Conservation (phyloP, 2,797 vertebrate species). For the Cynodonichthys magdalenae region DNA sequence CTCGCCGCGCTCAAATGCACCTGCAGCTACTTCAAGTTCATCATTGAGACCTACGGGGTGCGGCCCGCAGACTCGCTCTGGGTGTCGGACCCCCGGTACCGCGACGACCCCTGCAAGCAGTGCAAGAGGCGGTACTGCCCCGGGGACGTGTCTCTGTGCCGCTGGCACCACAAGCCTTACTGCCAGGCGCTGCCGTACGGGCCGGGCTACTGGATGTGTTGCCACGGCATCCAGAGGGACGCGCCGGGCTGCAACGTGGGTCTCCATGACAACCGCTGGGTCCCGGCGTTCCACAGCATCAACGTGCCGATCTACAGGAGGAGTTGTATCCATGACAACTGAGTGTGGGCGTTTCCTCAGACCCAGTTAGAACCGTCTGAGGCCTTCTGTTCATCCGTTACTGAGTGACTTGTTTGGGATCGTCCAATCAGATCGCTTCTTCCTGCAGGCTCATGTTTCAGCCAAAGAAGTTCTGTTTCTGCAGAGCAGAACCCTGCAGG, state of each 20-base stretch:
- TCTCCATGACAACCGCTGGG: slow-evolving; percentile 99
- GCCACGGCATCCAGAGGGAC: slow-evolving; percentile 87
- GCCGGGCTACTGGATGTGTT: slow-evolving; percentile 98
- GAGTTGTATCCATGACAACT: slow-evolving; percentile 56
- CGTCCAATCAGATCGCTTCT: background rate
- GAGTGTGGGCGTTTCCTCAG: background rate
- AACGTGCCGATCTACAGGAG: slow-evolving; percentile 88
- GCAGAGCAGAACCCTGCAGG: background rate
- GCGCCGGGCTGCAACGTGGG: slow-evolving; percentile 92
- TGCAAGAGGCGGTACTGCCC: slow-evolving; percentile 90
- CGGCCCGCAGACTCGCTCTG: slow-evolving; percentile 93
- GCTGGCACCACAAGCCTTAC: slow-evolving; percentile 97
- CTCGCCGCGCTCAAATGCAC: slow-evolving; percentile 94
- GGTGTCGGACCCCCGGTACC: slow-evolving; percentile 94
- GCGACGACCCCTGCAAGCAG: slow-evolving; percentile 96
- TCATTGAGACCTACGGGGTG: slow-evolving; percentile 92
- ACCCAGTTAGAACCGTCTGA: too few species aligned
- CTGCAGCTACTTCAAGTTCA: slow-evolving; percentile 90
- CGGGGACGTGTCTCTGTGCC: slow-evolving; percentile 94
- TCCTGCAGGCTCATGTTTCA: background rate
- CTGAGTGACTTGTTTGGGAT: background rate
- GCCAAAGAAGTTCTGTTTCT: background rate
- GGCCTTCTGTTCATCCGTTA: too few species aligned
- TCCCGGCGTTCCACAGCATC: slow-evolving; percentile 91
- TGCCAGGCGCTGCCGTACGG: slow-evolving; percentile 94